These are phyloP conservation scores for Leucophenga montana DNA, from an alignment of 2,888 invertebrate species.

Conservation along the genomic window DNA sequence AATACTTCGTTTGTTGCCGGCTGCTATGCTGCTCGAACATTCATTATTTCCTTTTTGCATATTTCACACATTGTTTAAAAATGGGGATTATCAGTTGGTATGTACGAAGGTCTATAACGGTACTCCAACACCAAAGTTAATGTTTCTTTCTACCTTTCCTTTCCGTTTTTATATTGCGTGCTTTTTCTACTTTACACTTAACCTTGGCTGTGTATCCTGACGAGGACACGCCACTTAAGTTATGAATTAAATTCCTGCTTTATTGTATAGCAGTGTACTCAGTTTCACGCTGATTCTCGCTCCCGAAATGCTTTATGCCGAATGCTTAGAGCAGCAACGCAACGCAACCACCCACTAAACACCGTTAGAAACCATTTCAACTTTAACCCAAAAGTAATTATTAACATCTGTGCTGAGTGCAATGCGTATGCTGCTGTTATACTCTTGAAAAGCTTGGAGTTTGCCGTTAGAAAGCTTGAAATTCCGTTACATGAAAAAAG, in stretches of 20 bases:
- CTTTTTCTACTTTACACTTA: slow-evolving; percentile 44
- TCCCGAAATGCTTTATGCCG: no score
- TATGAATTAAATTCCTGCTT: slow-evolving; percentile 58
- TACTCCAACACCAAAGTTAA: not conserved
- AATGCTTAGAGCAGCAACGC: slow-evolving; percentile 43
- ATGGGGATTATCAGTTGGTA: no score
- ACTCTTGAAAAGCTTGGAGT: no score
- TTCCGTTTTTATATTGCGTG: not conserved
- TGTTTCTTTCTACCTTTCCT: not conserved
- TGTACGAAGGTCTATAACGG: not conserved
- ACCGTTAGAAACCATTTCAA: slow-evolving; percentile 33
- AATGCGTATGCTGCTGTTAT: no score
- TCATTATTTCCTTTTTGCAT: no score
- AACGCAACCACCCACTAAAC: slow-evolving; percentile 29
- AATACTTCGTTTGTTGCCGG: no score
- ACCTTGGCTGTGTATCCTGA: slow-evolving; percentile 57
- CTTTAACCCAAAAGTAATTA: slow-evolving; percentile 51
- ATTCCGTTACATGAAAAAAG: no score
- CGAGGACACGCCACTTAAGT: slow-evolving; percentile 62
- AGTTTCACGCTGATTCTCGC: no score
- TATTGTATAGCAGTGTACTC: no score
- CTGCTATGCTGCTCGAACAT: no score
- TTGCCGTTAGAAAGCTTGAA: no score
- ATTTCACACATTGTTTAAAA: no score
- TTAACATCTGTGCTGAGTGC: slow-evolving; percentile 11